phyloP scores from a whole-genome alignment of 2,113 vertebrate genomes.

The Elephantulus edwardii region DNA sequence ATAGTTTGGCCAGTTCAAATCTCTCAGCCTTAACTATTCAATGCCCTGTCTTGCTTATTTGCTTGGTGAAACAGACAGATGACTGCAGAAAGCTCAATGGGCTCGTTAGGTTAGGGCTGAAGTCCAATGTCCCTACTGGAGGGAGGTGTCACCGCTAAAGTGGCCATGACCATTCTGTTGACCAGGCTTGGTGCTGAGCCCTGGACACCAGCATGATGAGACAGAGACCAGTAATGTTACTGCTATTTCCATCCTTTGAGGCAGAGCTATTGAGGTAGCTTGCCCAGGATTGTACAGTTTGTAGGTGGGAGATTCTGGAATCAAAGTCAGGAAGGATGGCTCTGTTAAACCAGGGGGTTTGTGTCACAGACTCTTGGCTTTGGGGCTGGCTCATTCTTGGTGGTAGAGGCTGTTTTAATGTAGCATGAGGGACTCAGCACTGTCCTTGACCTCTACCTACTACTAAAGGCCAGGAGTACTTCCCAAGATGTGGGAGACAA shows the following conservation, averaged over 20 bases:
- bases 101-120: neutral
- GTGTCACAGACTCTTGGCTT: rapidly evolving
- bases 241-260: neutral
- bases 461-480: neutral
- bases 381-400: neutral
- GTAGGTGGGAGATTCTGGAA: neutral
- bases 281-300: neutral
- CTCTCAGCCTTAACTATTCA: neutral
- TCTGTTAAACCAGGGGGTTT: neutral
- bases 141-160: no score
- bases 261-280: neutral
- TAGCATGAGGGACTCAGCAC: neutral
- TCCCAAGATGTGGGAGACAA: neutral
- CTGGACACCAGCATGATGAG: rapidly evolving
- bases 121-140: neutral
- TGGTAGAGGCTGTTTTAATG: neutral
- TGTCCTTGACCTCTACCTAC: neutral
- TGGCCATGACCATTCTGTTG: neutral
- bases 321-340: neutral
- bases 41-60: neutral
- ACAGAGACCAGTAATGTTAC: neutral
- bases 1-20: neutral
- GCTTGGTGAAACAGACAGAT: neutral
- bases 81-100: neutral
- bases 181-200: neutral